Evolutionary conservation across 2,113 vertebrate genomes (phyloP).

Genomic region (Osmerus mordax): DNA sequence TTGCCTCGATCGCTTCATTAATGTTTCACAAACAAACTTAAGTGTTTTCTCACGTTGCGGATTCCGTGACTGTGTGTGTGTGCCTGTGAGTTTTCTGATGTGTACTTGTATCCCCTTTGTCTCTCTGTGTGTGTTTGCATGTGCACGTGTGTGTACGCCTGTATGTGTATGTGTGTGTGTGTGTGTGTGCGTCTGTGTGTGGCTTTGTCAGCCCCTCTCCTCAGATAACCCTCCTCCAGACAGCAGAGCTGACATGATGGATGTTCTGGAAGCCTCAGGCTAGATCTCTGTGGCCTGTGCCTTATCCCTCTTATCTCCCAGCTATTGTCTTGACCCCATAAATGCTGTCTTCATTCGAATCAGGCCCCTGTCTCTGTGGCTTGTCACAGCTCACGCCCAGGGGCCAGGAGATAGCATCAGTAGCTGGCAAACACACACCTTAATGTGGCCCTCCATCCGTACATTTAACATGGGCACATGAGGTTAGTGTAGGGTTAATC

Average conservation of each 20-base stretch:
- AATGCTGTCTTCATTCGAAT: slow-evolving; percentile 34
- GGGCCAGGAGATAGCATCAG: no score
- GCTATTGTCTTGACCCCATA: slow-evolving; percentile 33
- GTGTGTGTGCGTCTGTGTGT: background rate
- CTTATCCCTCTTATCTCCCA: slow-evolving; percentile 14
- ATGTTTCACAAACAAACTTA: no score
- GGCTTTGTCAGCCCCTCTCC: background rate
- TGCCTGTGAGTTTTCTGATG: background rate
- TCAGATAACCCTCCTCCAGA: background rate
- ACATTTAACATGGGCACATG: no score
- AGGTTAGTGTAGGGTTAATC: no score
- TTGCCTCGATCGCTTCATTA: no score
- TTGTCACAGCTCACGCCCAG: slow-evolving; percentile 13
- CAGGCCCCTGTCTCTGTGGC: slow-evolving; percentile 25
- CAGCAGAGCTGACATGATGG: slow-evolving; percentile 6
- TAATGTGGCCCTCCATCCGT: no score
- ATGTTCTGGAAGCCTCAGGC: slow-evolving; percentile 7
- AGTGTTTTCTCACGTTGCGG: no score
- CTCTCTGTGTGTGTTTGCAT: background rate
- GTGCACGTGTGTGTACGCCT: slow-evolving; percentile 9
- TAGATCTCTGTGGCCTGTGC: slow-evolving; percentile 24
- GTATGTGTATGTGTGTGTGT: background rate
- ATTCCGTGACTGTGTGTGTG: no score
- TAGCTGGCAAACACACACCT: background rate
- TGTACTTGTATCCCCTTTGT: slow-evolving; percentile 1